phyloP scores from a whole-genome alignment of 2,113 vertebrate genomes.

The Sminthopsis crassicaudata region DNA sequence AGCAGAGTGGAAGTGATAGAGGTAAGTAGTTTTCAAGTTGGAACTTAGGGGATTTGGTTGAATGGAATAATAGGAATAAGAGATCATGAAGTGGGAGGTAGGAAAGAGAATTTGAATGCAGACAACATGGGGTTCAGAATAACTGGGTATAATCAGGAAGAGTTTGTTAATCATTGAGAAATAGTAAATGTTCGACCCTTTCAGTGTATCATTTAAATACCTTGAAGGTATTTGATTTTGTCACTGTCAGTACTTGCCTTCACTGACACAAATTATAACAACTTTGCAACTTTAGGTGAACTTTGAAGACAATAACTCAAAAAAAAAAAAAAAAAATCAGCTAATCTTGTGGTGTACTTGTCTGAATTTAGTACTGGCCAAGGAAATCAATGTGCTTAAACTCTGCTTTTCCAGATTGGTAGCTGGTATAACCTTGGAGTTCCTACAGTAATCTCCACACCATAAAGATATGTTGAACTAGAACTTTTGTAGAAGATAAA shows the following conservation, averaged over 20 bases:
- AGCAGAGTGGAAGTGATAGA: background rate
- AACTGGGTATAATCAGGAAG: background rate
- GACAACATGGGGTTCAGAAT: background rate
- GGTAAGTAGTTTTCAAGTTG: background rate
- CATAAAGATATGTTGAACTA: background rate
- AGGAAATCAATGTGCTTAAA: background rate
- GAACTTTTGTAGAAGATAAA: background rate
- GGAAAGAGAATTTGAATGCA: background rate
- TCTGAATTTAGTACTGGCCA: background rate
- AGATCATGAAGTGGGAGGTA: background rate
- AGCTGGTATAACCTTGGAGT: background rate
- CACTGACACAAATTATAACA: background rate
- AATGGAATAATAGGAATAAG: background rate
- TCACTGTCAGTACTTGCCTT: background rate
- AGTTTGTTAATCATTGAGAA: background rate
- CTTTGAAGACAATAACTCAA: background rate
- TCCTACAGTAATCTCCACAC: background rate
- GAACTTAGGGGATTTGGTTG: background rate
- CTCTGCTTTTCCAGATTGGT: background rate
- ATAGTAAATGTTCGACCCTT: background rate
- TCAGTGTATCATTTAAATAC: background rate
- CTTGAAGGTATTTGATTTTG: background rate
- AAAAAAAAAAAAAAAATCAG: background rate
- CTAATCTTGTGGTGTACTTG: background rate
- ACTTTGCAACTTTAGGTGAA: background rate